Conservation (phyloP, 2,888 invertebrate species). For the Drosophila sordidula region DNA sequence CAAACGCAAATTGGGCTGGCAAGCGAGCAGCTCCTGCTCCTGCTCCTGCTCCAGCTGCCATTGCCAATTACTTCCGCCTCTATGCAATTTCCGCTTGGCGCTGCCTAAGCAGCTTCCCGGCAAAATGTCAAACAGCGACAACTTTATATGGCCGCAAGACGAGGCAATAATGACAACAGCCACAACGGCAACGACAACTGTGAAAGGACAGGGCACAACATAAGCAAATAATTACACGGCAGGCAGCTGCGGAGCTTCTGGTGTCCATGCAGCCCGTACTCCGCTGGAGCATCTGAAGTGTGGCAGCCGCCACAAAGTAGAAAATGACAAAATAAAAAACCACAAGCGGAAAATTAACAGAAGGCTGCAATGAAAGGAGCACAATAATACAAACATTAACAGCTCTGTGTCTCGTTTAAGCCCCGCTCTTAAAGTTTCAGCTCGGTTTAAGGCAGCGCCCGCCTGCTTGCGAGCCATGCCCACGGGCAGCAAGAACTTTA, state of each 20-base stretch:
- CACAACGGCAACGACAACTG: slow-evolving; percentile 13
- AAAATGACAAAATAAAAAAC: slow-evolving; percentile 84
- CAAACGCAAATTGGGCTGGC: slow-evolving; percentile 62
- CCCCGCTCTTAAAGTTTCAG: slow-evolving; percentile 28
- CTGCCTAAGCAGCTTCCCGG: slow-evolving; percentile 73
- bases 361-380: slow-evolving; percentile 19
- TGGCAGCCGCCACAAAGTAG: slow-evolving; percentile 74
- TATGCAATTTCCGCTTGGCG: slow-evolving; percentile 74
- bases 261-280: slow-evolving; percentile 27
- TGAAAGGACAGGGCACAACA: slow-evolving; percentile 48
- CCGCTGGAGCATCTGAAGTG: slow-evolving; percentile 13
- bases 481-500: slow-evolving; percentile 65
- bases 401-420: background rate
- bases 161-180: slow-evolving; percentile 59
- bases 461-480: slow-evolving; percentile 17
- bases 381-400: slow-evolving; percentile 29
- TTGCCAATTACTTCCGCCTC: slow-evolving; percentile 75
- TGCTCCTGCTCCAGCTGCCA: slow-evolving; percentile 36
- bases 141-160: slow-evolving; percentile 64
- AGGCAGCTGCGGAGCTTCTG: slow-evolving; percentile 30
- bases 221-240: slow-evolving; percentile 79
- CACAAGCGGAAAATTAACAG: slow-evolving; percentile 85
- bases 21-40: slow-evolving; percentile 16
- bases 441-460: slow-evolving; percentile 24
- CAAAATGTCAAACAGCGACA: slow-evolving; percentile 69